Evolutionary conservation across 2,113 vertebrate species (phyloP), one percentile per base, ranked within the genome.

Genomic region (Bos indicus): DNA sequence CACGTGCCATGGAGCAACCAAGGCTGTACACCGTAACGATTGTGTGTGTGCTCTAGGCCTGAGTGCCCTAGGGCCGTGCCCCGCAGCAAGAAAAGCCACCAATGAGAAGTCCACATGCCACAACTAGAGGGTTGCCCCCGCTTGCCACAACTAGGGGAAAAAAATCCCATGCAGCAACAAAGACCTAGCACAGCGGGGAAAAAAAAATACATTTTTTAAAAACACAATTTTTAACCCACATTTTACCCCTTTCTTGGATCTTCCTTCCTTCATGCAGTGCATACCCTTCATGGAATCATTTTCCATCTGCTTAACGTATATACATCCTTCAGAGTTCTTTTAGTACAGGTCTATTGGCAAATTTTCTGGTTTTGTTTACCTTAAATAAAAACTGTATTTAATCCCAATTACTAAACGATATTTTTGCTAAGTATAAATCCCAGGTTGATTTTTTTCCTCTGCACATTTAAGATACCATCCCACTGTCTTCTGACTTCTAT

Each of bases 21-120:
- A 60, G 26, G 26, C 28, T 60, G 59, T 15, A 28, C 2, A 0
- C 28, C 59, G 14, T 13, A 30, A 1, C 1, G 0, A 30, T 3
- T 60, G 12, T 0, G 5, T 30, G 15, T 33, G 60, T 64, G 30
- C 60, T 7, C 14, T 33, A 16, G 33, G 62, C 30, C 30, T 8
- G 30, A 15, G 0, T 17, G 30, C 15, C 62, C 62, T 17, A 3
- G 62, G 33, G 62, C 62, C 62, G 0, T 8, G 3, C 62, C 16
- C 15, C 15, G 4, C 15, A 17, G 7, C 30, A n/a, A 64, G 62
- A 16, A 64, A 8, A 64, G 62, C 30, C 30, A n/a, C 7, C 62
- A 16, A 17, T 3, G 30, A 64, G 62, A 64, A 8, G 30, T 17
- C 62, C 62, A 17, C 2, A 3, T 0, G 7, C 30, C 0, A 0